Evolutionary conservation across 2,797 vertebrate species (phyloP).

Genomic region (Amniataba percoides): DNA sequence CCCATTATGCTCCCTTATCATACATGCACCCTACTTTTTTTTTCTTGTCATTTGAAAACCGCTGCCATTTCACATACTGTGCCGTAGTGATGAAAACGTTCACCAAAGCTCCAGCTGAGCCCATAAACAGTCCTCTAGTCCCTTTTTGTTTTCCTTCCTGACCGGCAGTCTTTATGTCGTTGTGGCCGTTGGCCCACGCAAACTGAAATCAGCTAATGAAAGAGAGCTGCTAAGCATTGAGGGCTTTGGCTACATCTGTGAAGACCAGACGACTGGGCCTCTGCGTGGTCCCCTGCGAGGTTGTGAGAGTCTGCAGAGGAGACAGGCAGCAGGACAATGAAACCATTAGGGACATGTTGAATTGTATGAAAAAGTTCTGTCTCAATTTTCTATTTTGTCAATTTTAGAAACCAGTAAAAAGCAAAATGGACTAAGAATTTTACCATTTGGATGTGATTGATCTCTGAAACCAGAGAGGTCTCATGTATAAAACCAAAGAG

Average conservation of each 20-base stretch:
- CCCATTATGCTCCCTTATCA: slow-evolving; percentile 30
- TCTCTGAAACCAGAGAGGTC: slow-evolving; percentile 23
- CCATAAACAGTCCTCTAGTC: slow-evolving; percentile 52
- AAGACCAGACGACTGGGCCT: slow-evolving; percentile 97
- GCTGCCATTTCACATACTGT: slow-evolving; percentile 9
- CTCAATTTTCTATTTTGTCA: slow-evolving; percentile 4
- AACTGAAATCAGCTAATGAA: slow-evolving; percentile 37
- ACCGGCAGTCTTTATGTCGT: slow-evolving; percentile 45
- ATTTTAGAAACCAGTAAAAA: slow-evolving; percentile 2
- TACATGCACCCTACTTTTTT: slow-evolving; percentile 46
- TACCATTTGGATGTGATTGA: slow-evolving; percentile 18
- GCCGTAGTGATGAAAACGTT: slow-evolving; percentile 41
- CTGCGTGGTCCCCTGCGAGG: slow-evolving; percentile 91
- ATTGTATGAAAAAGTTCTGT: slow-evolving; percentile 1
- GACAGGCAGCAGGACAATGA: slow-evolving; percentile 31
- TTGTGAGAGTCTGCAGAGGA: slow-evolving; percentile 88
- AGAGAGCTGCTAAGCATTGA: slow-evolving; percentile 88
- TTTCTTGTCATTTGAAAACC: slow-evolving; percentile 25
- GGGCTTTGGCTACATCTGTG: slow-evolving; percentile 94
- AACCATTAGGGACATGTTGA: slow-evolving; percentile 29
- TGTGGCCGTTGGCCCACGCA: slow-evolving; percentile 22
- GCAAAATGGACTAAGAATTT: not conserved
- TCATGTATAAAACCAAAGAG: slow-evolving; percentile 27
- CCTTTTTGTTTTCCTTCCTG: slow-evolving; percentile 59
- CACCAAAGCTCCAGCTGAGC: slow-evolving; percentile 42